Evolutionary conservation across 2,888 invertebrate genomes (phyloP).

Genomic region (Girardia tigrina): DNA sequence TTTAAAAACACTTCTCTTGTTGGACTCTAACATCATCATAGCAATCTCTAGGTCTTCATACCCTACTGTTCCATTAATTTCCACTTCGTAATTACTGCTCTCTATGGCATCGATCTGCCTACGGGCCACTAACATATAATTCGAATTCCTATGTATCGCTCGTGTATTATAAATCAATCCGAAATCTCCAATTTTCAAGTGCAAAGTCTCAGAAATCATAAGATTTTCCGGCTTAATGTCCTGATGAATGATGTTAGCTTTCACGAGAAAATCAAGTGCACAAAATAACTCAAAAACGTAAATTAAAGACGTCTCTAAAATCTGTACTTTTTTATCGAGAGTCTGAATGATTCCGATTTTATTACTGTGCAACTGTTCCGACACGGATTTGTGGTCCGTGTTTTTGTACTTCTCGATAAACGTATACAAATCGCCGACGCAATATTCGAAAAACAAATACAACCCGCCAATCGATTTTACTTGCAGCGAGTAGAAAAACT

Average conservation of each 20-base stretch:
- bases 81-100: not conserved
- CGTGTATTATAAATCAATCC: not conserved
- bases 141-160: not conserved
- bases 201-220: not conserved
- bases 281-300: not conserved
- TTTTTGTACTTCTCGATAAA: not conserved
- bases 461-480: not conserved
- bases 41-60: not conserved
- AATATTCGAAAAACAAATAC: not conserved
- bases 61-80: not conserved
- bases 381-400: not conserved
- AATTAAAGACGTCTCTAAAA: not conserved
- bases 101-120: not conserved
- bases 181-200: slow-evolving; percentile 13
- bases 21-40: not conserved
- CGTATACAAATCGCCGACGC: not conserved
- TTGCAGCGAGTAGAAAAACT: not conserved
- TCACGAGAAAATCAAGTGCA: not conserved
- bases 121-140: not conserved
- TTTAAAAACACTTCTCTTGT: not conserved
- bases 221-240: slow-evolving; percentile 5
- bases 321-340: not conserved
- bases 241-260: slow-evolving; percentile 5
- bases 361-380: not conserved
- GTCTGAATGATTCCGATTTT: not conserved